A percentile compares a stretch with the other conserved stretches of the same genome.
Conservation (phyloP, 2,888 invertebrate species). For the Microplitis deprimator region DNA sequence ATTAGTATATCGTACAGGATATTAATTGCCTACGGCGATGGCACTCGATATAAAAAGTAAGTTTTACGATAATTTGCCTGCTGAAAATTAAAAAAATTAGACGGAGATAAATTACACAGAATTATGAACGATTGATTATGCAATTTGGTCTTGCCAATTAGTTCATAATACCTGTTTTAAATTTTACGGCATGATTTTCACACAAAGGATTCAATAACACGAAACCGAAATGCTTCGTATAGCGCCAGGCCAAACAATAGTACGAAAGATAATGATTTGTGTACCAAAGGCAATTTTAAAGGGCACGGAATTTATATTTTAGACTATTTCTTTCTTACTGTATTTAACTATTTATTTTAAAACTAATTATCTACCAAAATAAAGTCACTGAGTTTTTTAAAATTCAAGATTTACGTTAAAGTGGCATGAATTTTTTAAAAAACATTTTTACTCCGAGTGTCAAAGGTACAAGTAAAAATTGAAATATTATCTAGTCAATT, state of each 20-base stretch:
- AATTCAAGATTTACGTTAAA: neutral
- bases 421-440: constrained; percentile 7
- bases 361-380: too few species aligned
- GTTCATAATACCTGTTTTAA: constrained; percentile 12
- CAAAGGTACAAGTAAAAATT: neutral
- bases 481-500: neutral
- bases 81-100: neutral
- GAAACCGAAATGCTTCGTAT: neutral
- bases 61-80: neutral
- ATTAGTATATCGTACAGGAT: neutral
- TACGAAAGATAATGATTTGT: neutral
- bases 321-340: too few species aligned
- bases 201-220: neutral
- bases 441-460: neutral
- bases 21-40: neutral
- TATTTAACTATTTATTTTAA: too few species aligned
- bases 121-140: constrained; percentile 37
- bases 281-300: neutral
- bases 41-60: constrained; percentile 5
- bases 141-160: constrained; percentile 34
- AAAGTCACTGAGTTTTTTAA: neutral
- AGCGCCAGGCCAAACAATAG: neutral
- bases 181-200: neutral
- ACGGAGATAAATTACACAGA: neutral
- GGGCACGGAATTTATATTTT: too few species aligned